Percentiles rank a stretch among this genome's conserved stretches.
These are phyloP conservation scores for Calliopum simillimum DNA, from an alignment of 2,888 invertebrate species.

Conservation along the genomic window DNA sequence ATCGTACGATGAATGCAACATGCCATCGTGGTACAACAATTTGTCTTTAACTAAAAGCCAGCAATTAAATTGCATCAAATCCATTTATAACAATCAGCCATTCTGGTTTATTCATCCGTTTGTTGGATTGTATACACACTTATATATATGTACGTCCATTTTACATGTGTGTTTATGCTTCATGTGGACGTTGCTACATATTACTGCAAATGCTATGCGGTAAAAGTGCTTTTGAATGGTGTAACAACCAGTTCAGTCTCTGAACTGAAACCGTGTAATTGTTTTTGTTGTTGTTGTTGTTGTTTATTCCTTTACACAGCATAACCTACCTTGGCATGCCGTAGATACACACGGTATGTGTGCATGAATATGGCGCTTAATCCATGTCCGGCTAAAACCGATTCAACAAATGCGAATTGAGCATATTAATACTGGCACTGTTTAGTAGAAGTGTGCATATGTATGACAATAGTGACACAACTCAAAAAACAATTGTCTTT, in stretches of 20 bases:
- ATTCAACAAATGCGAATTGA: slow-evolving; percentile 18
- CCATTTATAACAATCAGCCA: slow-evolving; percentile 63
- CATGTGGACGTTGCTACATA: slow-evolving; percentile 47
- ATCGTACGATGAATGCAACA: no score
- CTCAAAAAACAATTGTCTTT: no score
- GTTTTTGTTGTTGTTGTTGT: slow-evolving; percentile 50
- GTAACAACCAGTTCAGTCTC: slow-evolving; percentile 59
- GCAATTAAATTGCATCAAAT: slow-evolving; percentile 61
- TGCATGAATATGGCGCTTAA: slow-evolving; percentile 54
- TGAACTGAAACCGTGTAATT: slow-evolving; percentile 50
- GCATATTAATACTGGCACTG: neutral
- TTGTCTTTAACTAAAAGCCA: slow-evolving; percentile 58
- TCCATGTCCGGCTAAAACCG: slow-evolving; percentile 53
- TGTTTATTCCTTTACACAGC: slow-evolving; percentile 40
- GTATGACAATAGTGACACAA: no score
- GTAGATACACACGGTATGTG: slow-evolving; percentile 24
- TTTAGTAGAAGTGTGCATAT: neutral
- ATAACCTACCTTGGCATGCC: neutral
- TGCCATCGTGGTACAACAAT: slow-evolving; percentile 53
- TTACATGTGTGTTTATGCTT: slow-evolving; percentile 52
- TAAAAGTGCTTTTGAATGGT: slow-evolving; percentile 46
- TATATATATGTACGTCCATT: no score
- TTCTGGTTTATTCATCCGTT: slow-evolving; percentile 19
- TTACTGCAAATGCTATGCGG: slow-evolving; percentile 6
- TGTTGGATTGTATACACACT: neutral